Percentiles rank a stretch among this genome's conserved stretches.
These are phyloP conservation scores for Neostethus bicornis DNA, from an alignment of 2,797 vertebrate species.

Conservation along the genomic window DNA sequence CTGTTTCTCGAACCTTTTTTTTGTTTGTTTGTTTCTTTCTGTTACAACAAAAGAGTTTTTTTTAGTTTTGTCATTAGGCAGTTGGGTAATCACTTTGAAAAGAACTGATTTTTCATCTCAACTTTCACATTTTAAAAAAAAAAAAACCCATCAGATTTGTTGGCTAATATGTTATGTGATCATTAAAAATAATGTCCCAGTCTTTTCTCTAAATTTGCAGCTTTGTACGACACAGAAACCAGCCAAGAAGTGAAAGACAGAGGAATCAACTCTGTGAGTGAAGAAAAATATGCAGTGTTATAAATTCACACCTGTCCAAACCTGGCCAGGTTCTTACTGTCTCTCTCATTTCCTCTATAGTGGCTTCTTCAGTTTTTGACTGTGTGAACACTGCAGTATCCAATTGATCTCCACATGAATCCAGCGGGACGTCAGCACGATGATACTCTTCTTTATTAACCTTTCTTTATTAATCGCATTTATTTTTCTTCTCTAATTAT, in stretches of 20 bases:
- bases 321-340: constrained; percentile 5
- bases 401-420: constrained; percentile 18
- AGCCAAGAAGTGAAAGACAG: constrained; percentile 75
- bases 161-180: too few species aligned
- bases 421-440: constrained; percentile 5
- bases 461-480: neutral
- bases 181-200: neutral
- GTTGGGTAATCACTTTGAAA: too few species aligned
- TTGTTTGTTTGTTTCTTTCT: too few species aligned
- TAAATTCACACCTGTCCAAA: neutral
- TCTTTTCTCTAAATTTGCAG: constrained; percentile 57
- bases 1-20: too few species aligned
- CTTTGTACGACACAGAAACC: constrained; percentile 75
- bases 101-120: too few species aligned
- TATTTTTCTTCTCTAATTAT: neutral
- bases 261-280: constrained; percentile 81
- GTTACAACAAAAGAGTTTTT: too few species aligned
- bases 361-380: constrained; percentile 79
- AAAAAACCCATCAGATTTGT: too few species aligned
- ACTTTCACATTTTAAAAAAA: too few species aligned
- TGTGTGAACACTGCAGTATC: constrained; percentile 61
- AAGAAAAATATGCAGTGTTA: neutral
- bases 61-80: too few species aligned
- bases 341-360: constrained; percentile 48
- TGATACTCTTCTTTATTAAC: constrained; percentile 2